These are phyloP conservation scores for human (Homo sapiens) DNA, from an alignment of 2,113 vertebrate species.

Conservation along the genomic window DNA sequence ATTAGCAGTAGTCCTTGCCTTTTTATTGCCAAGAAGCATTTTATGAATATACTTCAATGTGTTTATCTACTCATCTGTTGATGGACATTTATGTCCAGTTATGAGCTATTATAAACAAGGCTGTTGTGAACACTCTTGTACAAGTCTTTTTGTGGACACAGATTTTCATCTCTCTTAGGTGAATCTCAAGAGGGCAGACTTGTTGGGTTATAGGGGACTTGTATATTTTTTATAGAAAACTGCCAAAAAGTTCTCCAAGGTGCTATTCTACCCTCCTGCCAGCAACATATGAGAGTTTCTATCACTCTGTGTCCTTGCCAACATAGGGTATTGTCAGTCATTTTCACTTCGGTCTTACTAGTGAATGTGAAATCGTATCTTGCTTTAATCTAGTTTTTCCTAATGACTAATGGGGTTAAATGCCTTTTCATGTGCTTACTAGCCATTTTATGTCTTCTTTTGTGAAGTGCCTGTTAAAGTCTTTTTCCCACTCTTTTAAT, in stretches of 20 bases:
- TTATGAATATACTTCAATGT: background rate
- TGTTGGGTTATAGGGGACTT: background rate
- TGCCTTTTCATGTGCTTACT: background rate
- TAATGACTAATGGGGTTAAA: background rate
- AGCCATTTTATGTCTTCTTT: background rate
- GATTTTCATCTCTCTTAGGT: background rate
- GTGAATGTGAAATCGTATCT: rapidly evolving
- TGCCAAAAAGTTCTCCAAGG: background rate
- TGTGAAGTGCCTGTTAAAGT: background rate
- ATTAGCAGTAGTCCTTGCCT: background rate
- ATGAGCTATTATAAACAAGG: background rate
- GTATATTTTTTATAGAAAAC: background rate
- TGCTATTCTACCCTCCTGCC: rapidly evolving
- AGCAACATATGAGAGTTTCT: rapidly evolving
- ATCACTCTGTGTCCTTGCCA: background rate
- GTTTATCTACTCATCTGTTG: background rate
- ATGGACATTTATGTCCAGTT: background rate
- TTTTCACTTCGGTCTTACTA: rapidly evolving
- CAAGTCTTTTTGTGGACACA: background rate
- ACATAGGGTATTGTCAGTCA: rapidly evolving
- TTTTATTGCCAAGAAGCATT: background rate
- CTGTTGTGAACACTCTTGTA: background rate
- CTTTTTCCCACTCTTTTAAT: background rate
- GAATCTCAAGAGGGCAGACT: background rate
- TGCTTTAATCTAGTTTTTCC: no score